phyloP scores from a whole-genome alignment of 2,888 invertebrate species.

The Meandrusa payeni region DNA sequence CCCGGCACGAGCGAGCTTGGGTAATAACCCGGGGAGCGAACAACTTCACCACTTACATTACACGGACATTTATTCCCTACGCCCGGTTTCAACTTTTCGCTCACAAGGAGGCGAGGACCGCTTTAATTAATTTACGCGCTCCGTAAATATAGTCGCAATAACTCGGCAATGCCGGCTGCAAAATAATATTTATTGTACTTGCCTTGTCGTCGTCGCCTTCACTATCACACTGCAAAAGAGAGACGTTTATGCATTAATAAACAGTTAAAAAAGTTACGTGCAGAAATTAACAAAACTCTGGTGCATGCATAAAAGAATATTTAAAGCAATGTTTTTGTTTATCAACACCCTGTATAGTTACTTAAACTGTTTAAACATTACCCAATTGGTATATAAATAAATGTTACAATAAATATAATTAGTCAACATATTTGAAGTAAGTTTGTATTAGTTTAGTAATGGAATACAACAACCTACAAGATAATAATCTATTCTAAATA shows the following conservation, averaged over 20 bases:
- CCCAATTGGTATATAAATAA: neutral
- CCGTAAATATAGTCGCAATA: constrained; percentile 46
- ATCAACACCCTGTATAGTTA: neutral
- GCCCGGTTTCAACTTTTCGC: constrained; percentile 67
- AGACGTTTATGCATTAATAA: constrained; percentile 50
- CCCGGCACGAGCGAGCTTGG: constrained; percentile 51
- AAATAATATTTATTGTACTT: constrained; percentile 64
- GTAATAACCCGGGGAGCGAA: constrained; percentile 67
- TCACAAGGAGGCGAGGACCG: constrained; percentile 53
- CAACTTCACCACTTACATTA: constrained; percentile 76
- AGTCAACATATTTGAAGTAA: constrained; percentile 14
- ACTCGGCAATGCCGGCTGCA: constrained; percentile 28
- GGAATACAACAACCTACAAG: neutral
- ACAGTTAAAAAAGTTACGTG: constrained; percentile 29
- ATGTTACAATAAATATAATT: neutral
- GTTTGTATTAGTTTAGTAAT: constrained; percentile 17
- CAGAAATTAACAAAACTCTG: constrained; percentile 13
- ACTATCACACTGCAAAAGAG: constrained; percentile 93
- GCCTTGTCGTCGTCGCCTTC: constrained; percentile 96
- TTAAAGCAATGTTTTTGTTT: constrained; percentile 5
- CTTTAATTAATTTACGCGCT: constrained; percentile 69
- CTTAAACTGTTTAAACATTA: neutral
- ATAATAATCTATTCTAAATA: neutral
- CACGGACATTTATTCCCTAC: constrained; percentile 73
- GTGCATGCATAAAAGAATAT: constrained; percentile 26